Conservation (phyloP, 2,797 vertebrate genomes). For the Neoniphon sammara region DNA sequence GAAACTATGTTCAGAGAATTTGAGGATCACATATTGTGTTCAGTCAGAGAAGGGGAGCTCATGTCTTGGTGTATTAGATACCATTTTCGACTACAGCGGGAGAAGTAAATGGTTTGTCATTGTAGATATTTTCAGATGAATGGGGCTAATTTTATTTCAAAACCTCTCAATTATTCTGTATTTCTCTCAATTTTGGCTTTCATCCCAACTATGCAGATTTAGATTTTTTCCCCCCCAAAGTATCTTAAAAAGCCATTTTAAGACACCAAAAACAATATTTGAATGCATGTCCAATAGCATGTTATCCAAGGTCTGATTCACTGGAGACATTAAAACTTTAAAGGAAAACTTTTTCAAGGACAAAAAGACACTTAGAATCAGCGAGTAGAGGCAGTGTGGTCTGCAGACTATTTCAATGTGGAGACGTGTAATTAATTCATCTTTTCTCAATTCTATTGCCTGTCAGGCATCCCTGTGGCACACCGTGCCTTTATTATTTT, state of each 20-base stretch:
- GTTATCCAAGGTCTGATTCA: constrained; percentile 21
- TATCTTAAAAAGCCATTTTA: neutral
- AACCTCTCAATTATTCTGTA: neutral
- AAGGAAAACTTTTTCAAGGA: constrained; percentile 65
- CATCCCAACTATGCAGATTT: neutral
- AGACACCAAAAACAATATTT: constrained; percentile 3
- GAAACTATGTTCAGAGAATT: too few species aligned
- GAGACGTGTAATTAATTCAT: constrained; percentile 74
- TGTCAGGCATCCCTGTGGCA: constrained; percentile 67
- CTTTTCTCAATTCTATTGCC: constrained; percentile 57
- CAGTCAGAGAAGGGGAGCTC: neutral
- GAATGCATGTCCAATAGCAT: constrained; percentile 4
- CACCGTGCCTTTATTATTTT: constrained; percentile 75
- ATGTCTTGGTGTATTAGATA: neutral
- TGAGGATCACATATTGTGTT: too few species aligned
- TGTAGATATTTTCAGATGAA: neutral
- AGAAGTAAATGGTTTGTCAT: neutral
- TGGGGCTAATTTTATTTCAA: neutral
- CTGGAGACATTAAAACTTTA: constrained; percentile 15
- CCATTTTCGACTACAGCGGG: neutral
- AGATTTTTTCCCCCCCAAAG: neutral
- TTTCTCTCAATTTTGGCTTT: neutral
- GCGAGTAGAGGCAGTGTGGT: constrained; percentile 16
- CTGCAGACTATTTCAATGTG: constrained; percentile 56
- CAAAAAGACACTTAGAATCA: constrained; percentile 50